Base-by-base conservation (phyloP, 2,888 invertebrate genomes). In the Chrysolina oricalcia region DNA sequence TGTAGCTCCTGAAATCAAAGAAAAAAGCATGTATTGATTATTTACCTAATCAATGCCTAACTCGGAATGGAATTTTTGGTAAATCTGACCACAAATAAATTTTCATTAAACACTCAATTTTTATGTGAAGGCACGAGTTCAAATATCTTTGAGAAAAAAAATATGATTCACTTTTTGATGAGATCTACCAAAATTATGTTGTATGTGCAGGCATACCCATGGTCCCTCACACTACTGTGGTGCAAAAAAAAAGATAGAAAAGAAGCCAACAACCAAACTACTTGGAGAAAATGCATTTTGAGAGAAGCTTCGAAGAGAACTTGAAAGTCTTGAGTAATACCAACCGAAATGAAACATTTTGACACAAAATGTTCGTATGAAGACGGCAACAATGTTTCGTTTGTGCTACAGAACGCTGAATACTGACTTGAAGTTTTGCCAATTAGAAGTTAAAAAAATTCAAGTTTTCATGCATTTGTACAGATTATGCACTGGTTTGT, bases 1-100 rank as follows among this genome's bases (percentile, higher is more conserved):
- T 46, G 98, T 98, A 73, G 96, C 94, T 85, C 94, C 98, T 97
- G 90, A 78, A 92, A 92, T 79, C 76, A 83, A 85, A 80, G 80
- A 81, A 59, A 77, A 19, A 43, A 4, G 53, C 70, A 70, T 70
- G 48, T 65, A 65, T 53, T 21, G 40, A 40, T 41, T 27, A 46
- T 23, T 27, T 1, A 56, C 5, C 21, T 11, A 21, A 6, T 5
- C 5, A 6, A 56, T 35, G 56, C 13, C 56, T 2, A 8, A 56
- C 19, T 13, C 17, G 6, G 9, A 15, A 59, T 19, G 21, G 1
- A 53, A 3, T 8, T 46, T 46, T 46, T n/a, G 13, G 35, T 59
- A 59, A 11, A n/a, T 59, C 35, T 59, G 27, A 59, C 59, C 59
- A 35, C 11, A 59, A 59, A 59, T 15, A 2, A 8, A 15, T 2